Evolutionary conservation across 2,113 vertebrate species (phyloP).

Genomic region (Aleadryas rufinucha): DNA sequence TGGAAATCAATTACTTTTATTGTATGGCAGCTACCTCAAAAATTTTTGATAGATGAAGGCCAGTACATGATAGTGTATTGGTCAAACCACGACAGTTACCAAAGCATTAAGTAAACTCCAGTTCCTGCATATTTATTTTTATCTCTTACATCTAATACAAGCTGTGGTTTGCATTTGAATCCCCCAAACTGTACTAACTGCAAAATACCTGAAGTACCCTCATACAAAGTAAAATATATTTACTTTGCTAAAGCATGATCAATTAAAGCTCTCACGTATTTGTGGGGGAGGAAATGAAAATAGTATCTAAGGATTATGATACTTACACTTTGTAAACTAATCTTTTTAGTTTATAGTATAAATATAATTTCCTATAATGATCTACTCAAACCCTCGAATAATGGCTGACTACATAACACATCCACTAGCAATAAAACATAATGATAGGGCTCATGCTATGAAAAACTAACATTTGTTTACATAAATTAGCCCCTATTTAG

Average conservation of each 20-base stretch:
- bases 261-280: not conserved
- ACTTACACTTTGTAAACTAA: not conserved
- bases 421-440: not conserved
- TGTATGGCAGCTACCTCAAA: not conserved
- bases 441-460: not conserved
- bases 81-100: no score
- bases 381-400: not conserved
- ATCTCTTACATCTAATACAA: not conserved
- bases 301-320: not conserved
- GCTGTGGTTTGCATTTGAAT: not conserved
- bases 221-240: not conserved
- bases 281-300: not conserved
- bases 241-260: not conserved
- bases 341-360: not conserved
- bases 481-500: constrained; percentile 63
- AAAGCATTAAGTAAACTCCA: not conserved
- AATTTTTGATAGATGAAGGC: not conserved
- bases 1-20: not conserved
- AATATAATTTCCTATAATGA: not conserved
- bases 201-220: not conserved
- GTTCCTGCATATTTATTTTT: not conserved
- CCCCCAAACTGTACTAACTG: not conserved
- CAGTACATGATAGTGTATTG: not conserved
- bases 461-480: constrained; percentile 45
- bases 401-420: not conserved